A percentile compares a stretch with the other conserved stretches of the same genome.
Evolutionary conservation across 2,113 vertebrate genomes (phyloP).

Genomic region (Plectropomus leopardus): DNA sequence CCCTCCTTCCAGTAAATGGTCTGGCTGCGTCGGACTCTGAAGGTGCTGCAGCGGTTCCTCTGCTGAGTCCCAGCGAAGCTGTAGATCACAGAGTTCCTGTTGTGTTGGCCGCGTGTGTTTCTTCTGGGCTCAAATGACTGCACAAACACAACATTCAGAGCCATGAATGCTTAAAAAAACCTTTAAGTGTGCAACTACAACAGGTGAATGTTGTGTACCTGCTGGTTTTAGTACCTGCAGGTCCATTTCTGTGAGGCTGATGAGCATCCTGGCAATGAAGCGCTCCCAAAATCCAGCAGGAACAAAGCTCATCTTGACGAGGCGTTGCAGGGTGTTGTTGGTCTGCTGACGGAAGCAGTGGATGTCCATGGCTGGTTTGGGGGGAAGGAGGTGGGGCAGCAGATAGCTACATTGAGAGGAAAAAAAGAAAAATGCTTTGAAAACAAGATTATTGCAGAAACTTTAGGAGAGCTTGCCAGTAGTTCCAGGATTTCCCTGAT

Average conservation of each 20-base stretch:
- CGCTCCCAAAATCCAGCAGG: constrained; percentile 98
- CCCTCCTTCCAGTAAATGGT: constrained; percentile 89
- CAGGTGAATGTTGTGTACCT: neutral
- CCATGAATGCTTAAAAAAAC: neutral
- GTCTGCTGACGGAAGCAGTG: constrained; percentile 88
- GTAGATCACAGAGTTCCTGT: constrained; percentile 90
- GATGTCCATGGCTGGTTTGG: constrained; percentile 94
- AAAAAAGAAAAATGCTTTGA: neutral
- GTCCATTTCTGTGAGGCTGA: constrained; percentile 97
- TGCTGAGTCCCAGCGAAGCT: constrained; percentile 91
- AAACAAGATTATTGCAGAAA: neutral
- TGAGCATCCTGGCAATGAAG: constrained; percentile 97
- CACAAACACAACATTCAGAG: constrained; percentile 9
- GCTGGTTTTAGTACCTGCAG: constrained; percentile 88
- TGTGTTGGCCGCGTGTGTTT: constrained; percentile 80
- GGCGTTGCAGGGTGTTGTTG: constrained; percentile 91
- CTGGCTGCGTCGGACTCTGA: constrained; percentile 90
- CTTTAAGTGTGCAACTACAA: neutral
- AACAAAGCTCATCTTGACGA: constrained; percentile 99
- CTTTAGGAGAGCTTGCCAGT: neutral
- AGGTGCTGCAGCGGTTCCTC: constrained; percentile 95
- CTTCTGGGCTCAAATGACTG: constrained; percentile 93
- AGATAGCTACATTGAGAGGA: constrained; percentile 88
- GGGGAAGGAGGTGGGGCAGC: constrained; percentile 95
- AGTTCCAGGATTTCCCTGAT: neutral